Evolutionary conservation across 1,140 invertebrate genomes (phyloP).

Genomic region (Phymastichus coffea): DNA sequence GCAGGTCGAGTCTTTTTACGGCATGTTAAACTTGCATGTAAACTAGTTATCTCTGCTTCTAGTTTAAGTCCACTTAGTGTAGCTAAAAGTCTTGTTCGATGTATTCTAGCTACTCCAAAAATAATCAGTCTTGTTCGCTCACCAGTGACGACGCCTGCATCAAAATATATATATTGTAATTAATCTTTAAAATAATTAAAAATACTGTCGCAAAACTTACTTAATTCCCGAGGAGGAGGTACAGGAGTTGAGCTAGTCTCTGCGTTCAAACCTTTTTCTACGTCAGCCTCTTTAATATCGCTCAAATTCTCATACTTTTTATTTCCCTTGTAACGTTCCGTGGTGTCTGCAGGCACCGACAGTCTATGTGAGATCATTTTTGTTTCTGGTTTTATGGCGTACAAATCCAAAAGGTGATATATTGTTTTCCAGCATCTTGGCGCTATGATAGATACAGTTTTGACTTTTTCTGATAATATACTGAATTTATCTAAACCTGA

Average conservation of each 20-base stretch:
- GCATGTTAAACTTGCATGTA: constrained; percentile 77
- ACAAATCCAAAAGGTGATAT: constrained; percentile 88
- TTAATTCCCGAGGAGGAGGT: constrained; percentile 52
- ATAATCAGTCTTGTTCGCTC: constrained; percentile 67
- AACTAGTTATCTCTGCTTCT: constrained; percentile 83
- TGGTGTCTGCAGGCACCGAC: constrained; percentile 49
- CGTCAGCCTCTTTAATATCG: constrained; percentile 47
- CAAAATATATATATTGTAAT: constrained; percentile 36
- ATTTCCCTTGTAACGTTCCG: constrained; percentile 45
- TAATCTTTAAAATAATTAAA: constrained; percentile 16
- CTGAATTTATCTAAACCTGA: constrained; percentile 63
- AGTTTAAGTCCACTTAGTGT: constrained; percentile 91
- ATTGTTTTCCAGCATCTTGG: constrained; percentile 94
- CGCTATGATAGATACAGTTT: constrained; percentile 55
- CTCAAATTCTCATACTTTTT: constrained; percentile 45
- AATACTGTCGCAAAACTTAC: constrained; percentile 31
- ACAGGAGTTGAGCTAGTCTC: constrained; percentile 56
- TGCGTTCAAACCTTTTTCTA: constrained; percentile 52
- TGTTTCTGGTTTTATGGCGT: constrained; percentile 91
- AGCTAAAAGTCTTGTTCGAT: constrained; percentile 82
- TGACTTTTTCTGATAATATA: constrained; percentile 55
- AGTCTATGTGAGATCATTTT: constrained; percentile 77
- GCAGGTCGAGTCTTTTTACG: constrained; percentile 73
- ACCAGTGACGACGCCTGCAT: constrained; percentile 51
- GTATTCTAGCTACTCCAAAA: constrained; percentile 85